Base-by-base conservation (phyloP, 2,113 vertebrate species). In the Actenoides hombroni region DNA sequence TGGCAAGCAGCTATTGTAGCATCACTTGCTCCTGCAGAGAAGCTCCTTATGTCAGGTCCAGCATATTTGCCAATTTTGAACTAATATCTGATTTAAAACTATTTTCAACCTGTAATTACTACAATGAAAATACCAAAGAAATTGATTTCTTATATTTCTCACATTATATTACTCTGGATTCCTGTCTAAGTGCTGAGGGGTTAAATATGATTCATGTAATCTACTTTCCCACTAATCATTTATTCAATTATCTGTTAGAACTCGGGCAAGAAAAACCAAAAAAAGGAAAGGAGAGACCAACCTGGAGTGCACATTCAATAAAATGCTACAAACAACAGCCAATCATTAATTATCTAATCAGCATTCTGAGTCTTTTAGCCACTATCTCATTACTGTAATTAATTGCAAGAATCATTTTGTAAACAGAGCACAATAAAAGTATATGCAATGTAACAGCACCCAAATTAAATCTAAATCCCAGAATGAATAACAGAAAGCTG, bases 381-480 rank as follows among this genome's bases (percentile, higher is more conserved):
- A 77, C 64, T 76, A 88, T 95, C 91, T 95, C 92, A 96, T 96
- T 95, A 90, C 81, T 90, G 25, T 93, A 97, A 97, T 93, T 96
- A 96, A 97, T 96, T 94, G 60, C 60, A 91, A 90, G 69, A 91
- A 96, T 94, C 25, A 90, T 91, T 83, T 84, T 92, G 56, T 92
- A 96, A 97, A 97, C 48, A 92, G 60, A 95, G 69, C 75, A 79
- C 81, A 94, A 94, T 92, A 93, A 90, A 97, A 97, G 76, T 90
- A 90, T 92, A 86, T 91, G 91, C 87, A 95, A 96, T 15, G 16
- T 85, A 95, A 89, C 95, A 92, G 91, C 71, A 88, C 64, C 80
- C 65, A 96, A 96, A 97, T 97, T 90, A 96, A 97, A 97, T 97
- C 85, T 96, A 95, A 97, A 97, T 95, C 57, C 67, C 75, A 92